phyloP scores from a whole-genome alignment of 2,888 invertebrate genomes.

The Luperina testacea region DNA sequence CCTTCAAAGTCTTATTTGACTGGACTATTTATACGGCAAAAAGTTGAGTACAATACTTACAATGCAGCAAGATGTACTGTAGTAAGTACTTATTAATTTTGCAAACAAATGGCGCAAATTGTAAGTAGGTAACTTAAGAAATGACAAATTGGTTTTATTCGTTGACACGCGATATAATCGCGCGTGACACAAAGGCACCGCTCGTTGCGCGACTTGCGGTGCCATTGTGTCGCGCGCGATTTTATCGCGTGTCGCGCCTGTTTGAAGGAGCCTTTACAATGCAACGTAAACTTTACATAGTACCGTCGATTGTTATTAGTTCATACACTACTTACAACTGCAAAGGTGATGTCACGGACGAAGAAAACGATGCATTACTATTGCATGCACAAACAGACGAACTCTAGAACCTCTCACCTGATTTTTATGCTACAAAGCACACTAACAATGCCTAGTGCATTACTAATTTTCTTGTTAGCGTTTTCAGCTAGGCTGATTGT shows the following conservation, averaged over 20 bases:
- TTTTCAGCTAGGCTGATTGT: conserved; percentile 23
- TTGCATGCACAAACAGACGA: conserved; percentile 33
- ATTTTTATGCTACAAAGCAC: conserved; percentile 43
- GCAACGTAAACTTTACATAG: conserved; percentile 3
- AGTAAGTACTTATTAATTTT: not conserved
- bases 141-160: conserved; percentile 8
- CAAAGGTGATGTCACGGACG: conserved; percentile 35
- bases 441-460: conserved; percentile 35
- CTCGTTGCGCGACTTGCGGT: too few species aligned
- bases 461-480: conserved; percentile 11
- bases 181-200: too few species aligned
- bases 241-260: too few species aligned
- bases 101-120: not conserved
- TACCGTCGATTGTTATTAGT: conserved; percentile 1
- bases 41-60: not conserved
- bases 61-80: not conserved
- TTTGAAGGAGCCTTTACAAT: not conserved
- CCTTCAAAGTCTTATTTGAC: too few species aligned
- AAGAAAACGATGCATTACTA: conserved; percentile 14
- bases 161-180: too few species aligned
- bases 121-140: not conserved
- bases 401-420: conserved; percentile 26
- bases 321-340: conserved; percentile 16
- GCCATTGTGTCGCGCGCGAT: too few species aligned
- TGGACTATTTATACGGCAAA: not conserved